Evolutionary conservation across 2,888 invertebrate species (phyloP), one percentile per base, ranked within the genome.

Genomic region (Caenorhabditis zanzibari): DNA sequence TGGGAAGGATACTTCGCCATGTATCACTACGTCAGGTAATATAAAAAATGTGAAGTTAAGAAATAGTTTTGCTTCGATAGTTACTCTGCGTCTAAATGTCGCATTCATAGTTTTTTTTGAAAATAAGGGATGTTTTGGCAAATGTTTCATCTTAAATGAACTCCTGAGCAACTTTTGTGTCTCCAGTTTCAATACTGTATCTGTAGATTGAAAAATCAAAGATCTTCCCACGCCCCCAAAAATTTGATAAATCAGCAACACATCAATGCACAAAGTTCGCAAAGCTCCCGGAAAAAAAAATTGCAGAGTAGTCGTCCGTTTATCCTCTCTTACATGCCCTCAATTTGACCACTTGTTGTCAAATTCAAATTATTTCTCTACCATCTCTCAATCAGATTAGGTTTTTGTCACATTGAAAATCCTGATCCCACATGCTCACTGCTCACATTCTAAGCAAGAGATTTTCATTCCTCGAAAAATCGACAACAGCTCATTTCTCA

Each of bases 11-110:
- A 9, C 26, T 38, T 12, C 28, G 38, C 52, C 32, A 81, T 81
- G 81, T 81, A 81, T 71, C 81, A 81, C 35, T 81, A 81, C 54
- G 81, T 81, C 59, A 81, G 81, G 81, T 81, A 81, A 81, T 24
- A 14, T 14, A n/a, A n/a, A n/a, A n/a, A n/a, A n/a, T n/a, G n/a
- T n/a, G n/a, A 35, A 24, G 44, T n/a, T n/a, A n/a, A n/a, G n/a
- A n/a, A n/a, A n/a, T n/a, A n/a, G n/a, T n/a, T n/a, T n/a, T n/a
- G n/a, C n/a, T n/a, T n/a, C n/a, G n/a, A n/a, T n/a, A n/a, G n/a
- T n/a, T n/a, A n/a, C n/a, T n/a, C n/a, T n/a, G n/a, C n/a, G n/a
- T n/a, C n/a, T n/a, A n/a, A n/a, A n/a, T n/a, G n/a, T n/a, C n/a
- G n/a, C n/a, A n/a, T n/a, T n/a, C n/a, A n/a, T n/a, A n/a, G n/a